A percentile compares a stretch with the other conserved stretches of the same genome.
These are phyloP conservation scores for Tenualosa thibaudeaui DNA, from an alignment of 2,797 vertebrate species.

Conservation along the genomic window DNA sequence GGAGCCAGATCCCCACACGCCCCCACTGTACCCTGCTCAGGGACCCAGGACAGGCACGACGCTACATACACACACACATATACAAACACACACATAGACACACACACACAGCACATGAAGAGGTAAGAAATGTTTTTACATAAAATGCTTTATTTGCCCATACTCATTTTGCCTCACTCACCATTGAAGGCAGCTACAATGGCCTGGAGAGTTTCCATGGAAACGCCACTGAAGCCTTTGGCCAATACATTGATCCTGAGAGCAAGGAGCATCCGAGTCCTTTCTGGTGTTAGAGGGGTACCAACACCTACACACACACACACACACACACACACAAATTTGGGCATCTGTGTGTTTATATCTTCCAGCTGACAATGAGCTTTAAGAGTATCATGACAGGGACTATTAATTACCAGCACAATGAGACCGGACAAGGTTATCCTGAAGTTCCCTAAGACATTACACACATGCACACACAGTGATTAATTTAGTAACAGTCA, in stretches of 20 bases:
- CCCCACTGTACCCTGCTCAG: constrained; percentile 96
- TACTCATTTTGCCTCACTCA: constrained; percentile 59
- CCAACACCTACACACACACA: constrained; percentile 83
- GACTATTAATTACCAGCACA: constrained; percentile 82
- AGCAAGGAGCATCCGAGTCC: constrained; percentile 94
- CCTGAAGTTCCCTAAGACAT: constrained; percentile 86
- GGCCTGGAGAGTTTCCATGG: constrained; percentile 87
- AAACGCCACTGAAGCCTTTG: constrained; percentile 96
- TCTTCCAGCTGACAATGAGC: neutral
- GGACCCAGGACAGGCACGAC: constrained; percentile 94
- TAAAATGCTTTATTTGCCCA: neutral
- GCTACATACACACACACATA: constrained; percentile 66
- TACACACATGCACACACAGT: too few species aligned
- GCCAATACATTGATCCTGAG: constrained; percentile 96
- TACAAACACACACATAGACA: neutral
- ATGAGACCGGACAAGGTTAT: constrained; percentile 94
- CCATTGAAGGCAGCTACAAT: constrained; percentile 93
- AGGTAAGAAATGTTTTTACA: neutral
- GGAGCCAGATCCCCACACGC: constrained; percentile 97
- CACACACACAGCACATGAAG: neutral
- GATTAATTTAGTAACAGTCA: too few species aligned
- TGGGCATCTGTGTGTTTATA: neutral
- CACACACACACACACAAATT: neutral
- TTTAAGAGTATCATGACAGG: neutral
- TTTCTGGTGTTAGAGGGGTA: constrained; percentile 90